Conservation (phyloP, 2,797 vertebrate species). For the Macroramphosus scolopax region DNA sequence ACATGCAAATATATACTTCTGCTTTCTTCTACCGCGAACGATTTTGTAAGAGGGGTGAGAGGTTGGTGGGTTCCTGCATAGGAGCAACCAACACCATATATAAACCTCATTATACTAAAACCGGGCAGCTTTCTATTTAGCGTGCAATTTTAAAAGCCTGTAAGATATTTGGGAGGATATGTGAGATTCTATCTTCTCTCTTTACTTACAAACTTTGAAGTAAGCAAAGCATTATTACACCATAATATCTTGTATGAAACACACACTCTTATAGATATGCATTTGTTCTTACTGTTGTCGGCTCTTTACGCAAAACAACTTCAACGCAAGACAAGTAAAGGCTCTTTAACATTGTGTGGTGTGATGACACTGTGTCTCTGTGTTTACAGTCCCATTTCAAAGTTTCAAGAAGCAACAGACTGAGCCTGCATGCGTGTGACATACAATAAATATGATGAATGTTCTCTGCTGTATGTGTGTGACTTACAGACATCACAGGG, state of each 20-base stretch:
- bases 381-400: too few species aligned
- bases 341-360: too few species aligned
- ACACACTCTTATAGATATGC: too few species aligned
- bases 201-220: too few species aligned
- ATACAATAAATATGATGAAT: neutral
- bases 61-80: neutral
- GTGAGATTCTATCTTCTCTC: too few species aligned
- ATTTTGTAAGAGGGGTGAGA: accelerated
- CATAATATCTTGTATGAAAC: too few species aligned
- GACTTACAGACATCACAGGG: slow-evolving; percentile 77
- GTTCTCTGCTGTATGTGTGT: slow-evolving; percentile 18
- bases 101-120: neutral
- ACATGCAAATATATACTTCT: slow-evolving; percentile 53
- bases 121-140: neutral
- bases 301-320: too few species aligned
- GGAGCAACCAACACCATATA: slow-evolving; percentile 2
- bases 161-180: too few species aligned
- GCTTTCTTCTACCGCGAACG: slow-evolving; percentile 21
- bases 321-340: too few species aligned
- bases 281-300: too few species aligned
- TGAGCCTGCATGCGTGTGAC: neutral
- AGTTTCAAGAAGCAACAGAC: slow-evolving; percentile 16
- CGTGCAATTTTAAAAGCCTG: neutral
- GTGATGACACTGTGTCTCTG: too few species aligned
- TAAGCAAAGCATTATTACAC: too few species aligned